Evolutionary conservation across 2,797 vertebrate species (phyloP), one percentile per base, ranked within the genome.

Genomic region (Onychomys leucogaster): DNA sequence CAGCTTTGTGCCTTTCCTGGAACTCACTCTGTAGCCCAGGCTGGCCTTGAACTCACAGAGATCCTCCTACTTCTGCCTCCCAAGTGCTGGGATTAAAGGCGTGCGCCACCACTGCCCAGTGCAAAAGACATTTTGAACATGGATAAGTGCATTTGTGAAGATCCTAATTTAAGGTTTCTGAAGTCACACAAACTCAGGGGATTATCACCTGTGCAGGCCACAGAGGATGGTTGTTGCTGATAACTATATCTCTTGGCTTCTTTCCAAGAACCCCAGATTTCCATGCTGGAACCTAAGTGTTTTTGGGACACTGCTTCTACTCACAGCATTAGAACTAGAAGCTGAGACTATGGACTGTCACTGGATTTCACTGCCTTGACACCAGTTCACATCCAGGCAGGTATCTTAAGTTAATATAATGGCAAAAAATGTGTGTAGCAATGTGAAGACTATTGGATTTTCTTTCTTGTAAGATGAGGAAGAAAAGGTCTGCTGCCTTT

Each of bases 41-140:
- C n/a, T n/a, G n/a, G n/a, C n/a, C n/a, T n/a, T n/a, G n/a, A n/a
- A n/a, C n/a, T n/a, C n/a, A n/a, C n/a, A n/a, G n/a, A n/a, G n/a
- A n/a, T n/a, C n/a, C n/a, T n/a, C n/a, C n/a, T n/a, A n/a, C n/a
- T n/a, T n/a, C n/a, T n/a, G n/a, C n/a, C n/a, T n/a, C n/a, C n/a
- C n/a, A n/a, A n/a, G n/a, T n/a, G n/a, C n/a, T n/a, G n/a, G n/a
- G n/a, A n/a, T n/a, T n/a, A n/a, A n/a, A n/a, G n/a, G n/a, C n/a
- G n/a, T n/a, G n/a, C n/a, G n/a, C n/a, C n/a, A n/a, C n/a, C n/a
- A n/a, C n/a, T n/a, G n/a, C n/a, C n/a, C n/a, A n/a, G n/a, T n/a
- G n/a, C n/a, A 23, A 77, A 83, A 85, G 19, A 90, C n/a, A 80
- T 49, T 82, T 76, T 21, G 87, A 96, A 97, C 21, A 81, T 3